Evolutionary conservation across 1,140 invertebrate genomes (phyloP), one percentile per base, ranked within the genome.

Genomic region (Plectrocnemia conspersa): DNA sequence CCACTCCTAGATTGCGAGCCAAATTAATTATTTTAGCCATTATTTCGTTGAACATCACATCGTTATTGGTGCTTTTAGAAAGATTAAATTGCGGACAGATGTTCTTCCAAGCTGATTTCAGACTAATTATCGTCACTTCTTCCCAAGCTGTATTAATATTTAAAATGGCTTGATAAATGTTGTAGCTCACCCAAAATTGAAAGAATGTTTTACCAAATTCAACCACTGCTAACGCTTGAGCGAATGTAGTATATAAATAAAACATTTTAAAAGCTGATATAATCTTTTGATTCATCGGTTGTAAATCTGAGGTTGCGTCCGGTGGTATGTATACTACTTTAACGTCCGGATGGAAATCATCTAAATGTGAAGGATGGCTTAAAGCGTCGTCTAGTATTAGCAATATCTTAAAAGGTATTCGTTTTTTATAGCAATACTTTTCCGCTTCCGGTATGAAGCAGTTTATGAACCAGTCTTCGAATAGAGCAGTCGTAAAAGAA

Each of bases 281-380:
- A 46, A 66, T 62, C 38, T 65, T 67, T 61, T 70, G 67, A 57
- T 67, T 65, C 54, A 70, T 63, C 49, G 68, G 68, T 64, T 72
- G 68, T 27, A 67, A 62, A 54, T 68, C 54, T 42, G 63, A 53
- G 44, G 64, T 69, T 47, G 65, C 67, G 52, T 69, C 67, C 25
- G 63, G 60, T 44, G 65, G 61, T 44, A 69, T 53, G 42, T 64
- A 66, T 35, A 55, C 45, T 36, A 68, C 55, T 61, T 60, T 23
- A 16, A 64, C 57, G 29, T 23, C 23, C 3, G 59, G 11, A 3
- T 7, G 15, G 9, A 40, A 41, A 52, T 47, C 49, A 47, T 59
- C 47, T 48, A 64, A 54, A 49, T 64, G 52, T 50, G 35, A 29
- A 50, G 61, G 61, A 59, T 68, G 65, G 15, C 58, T 52, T 29